phyloP scores from a whole-genome alignment of 2,113 vertebrate species.

The Syngnathus typhle region DNA sequence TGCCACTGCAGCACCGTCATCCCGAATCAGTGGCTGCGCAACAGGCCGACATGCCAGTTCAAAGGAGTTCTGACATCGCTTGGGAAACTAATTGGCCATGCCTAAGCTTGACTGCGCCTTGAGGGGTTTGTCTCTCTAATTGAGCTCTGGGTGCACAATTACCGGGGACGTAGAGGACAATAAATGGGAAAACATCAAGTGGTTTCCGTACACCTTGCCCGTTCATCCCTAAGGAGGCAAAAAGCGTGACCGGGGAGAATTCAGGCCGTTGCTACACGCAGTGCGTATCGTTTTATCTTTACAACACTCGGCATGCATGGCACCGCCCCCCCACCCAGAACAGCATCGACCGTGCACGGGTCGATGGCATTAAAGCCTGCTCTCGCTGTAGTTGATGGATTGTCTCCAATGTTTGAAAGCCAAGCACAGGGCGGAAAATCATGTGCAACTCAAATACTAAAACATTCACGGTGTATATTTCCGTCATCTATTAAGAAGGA shows the following conservation, averaged over 20 bases:
- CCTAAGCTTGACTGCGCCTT: slow-evolving; percentile 66
- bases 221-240: slow-evolving; percentile 56
- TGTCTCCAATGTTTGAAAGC: slow-evolving; percentile 35
- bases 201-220: slow-evolving; percentile 54
- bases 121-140: slow-evolving; percentile 68
- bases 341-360: slow-evolving; percentile 28
- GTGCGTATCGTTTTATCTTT: slow-evolving; percentile 26
- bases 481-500: slow-evolving; percentile 12
- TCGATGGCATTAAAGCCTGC: slow-evolving; percentile 38
- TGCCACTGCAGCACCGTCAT: slow-evolving; percentile 62
- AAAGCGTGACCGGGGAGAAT: slow-evolving; percentile 33
- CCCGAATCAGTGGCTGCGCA: slow-evolving; percentile 59
- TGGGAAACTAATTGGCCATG: slow-evolving; percentile 73
- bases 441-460: slow-evolving; percentile 21
- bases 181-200: slow-evolving; percentile 64
- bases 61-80: slow-evolving; percentile 73
- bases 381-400: slow-evolving; percentile 28
- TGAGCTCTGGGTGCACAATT: slow-evolving; percentile 68
- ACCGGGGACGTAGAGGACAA: slow-evolving; percentile 63
- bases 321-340: slow-evolving; percentile 29
- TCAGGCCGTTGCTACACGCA: slow-evolving; percentile 31
- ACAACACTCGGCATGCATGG: slow-evolving; percentile 17
- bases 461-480: slow-evolving; percentile 40
- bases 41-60: slow-evolving; percentile 66
- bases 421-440: slow-evolving; percentile 18